Evolutionary conservation across 2,797 vertebrate species (phyloP).

Genomic region (Diceros bicornis): DNA sequence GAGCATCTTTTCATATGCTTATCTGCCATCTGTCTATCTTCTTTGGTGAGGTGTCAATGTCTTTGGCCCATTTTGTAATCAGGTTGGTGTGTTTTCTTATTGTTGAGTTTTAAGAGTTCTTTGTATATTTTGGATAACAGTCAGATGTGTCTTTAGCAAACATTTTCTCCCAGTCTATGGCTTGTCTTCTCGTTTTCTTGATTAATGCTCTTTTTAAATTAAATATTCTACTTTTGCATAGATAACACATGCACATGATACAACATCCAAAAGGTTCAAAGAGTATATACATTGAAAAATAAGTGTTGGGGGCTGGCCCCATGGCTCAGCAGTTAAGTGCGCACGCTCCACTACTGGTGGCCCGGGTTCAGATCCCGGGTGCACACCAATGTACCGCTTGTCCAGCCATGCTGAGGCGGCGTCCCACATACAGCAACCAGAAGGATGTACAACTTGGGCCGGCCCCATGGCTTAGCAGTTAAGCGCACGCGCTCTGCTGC

Average conservation of each 20-base stretch:
- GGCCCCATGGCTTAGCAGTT: too few species aligned
- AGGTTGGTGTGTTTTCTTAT: neutral
- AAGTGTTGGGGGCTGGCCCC: too few species aligned
- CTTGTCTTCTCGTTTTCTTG: neutral
- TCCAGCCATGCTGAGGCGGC: too few species aligned
- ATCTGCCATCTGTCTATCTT: neutral
- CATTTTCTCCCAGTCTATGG: neutral
- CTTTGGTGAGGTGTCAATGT: neutral
- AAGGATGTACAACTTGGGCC: too few species aligned
- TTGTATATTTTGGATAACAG: neutral
- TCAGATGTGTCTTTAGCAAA: neutral
- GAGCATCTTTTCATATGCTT: neutral
- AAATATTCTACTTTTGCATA: slow-evolving; percentile 22
- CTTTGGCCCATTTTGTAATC: neutral
- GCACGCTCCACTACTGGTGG: too few species aligned
- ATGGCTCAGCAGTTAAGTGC: too few species aligned
- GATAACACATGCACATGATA: neutral
- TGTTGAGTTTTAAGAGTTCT: neutral
- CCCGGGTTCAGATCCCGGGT: too few species aligned
- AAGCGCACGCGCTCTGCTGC: too few species aligned
- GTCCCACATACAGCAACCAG: too few species aligned
- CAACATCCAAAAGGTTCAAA: neutral
- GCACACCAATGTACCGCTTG: too few species aligned
- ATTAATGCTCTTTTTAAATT: slow-evolving; percentile 29
- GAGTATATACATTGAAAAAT: slow-evolving; percentile 27